Evolutionary conservation across 2,888 invertebrate species (phyloP), one percentile per base, ranked within the genome.

Genomic region (Pediacus dermestoides): DNA sequence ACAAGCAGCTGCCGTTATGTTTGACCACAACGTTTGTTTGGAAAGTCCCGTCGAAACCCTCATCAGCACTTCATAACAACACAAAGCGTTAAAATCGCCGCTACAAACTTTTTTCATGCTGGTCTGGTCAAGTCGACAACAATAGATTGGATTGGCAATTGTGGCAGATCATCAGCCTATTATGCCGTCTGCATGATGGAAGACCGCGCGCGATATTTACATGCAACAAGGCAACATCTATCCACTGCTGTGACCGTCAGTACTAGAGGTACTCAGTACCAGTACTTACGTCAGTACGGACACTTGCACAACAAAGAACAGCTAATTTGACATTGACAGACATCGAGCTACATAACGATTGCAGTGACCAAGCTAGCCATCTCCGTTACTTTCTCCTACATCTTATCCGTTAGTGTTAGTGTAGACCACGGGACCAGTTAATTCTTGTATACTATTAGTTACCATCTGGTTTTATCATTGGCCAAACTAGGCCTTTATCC

Each of bases 31-130:
- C 93, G 81, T 99, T 97, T 74, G 96, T 96, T 77, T 92, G 95
- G 82, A 88, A 99, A 71, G 96, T 96, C 77, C 95, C 93, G 81
- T 97, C 97, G 82, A 99, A 97, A 81, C 93, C 93, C 81, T 97
- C 96, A 82, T 97, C 96, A 78, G 97, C 97, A 83, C 96, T 97
- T 73, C 64, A 73, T 62, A 67, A 67, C 63, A 68, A 68, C 66
- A 67, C 58, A 68, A 63, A 66, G 59, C 54, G 65, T 66, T 67
- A 67, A 66, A 61, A 63, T 57, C 50, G 53, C 57, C 60, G 50
- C 42, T 50, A 51, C 44, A 53, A 53, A 23, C 50, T 56, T 48
- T 50, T 28, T 44, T 55, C 50, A 50, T 56, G 52, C 56, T 53
- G 55, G 42, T 57, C 53, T 49, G 39, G 40, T 46, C 41, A 35